Evolutionary conservation across 1,140 invertebrate genomes (phyloP).

Genomic region (Euura saliciscinereae): DNA sequence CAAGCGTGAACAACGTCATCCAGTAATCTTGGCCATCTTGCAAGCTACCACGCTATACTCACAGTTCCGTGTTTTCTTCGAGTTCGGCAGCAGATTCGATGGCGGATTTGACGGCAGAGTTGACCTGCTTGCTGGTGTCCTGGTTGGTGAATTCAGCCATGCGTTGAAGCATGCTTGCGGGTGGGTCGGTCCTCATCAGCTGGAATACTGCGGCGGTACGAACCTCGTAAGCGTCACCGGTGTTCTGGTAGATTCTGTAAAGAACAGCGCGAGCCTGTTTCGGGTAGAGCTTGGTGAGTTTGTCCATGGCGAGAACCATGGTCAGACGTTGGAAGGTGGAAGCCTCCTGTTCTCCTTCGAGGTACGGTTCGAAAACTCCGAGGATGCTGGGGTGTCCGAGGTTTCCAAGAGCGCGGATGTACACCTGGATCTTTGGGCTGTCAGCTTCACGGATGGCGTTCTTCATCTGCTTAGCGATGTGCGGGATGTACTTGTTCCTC

Average conservation of each 20-base stretch:
- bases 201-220: conserved; percentile 67
- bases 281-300: conserved; percentile 58
- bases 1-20: no score
- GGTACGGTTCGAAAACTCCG: conserved; percentile 67
- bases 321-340: conserved; percentile 66
- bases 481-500: conserved; percentile 64
- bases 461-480: conserved; percentile 60
- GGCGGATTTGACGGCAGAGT: conserved; percentile 64
- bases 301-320: conserved; percentile 65
- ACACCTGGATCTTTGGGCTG: conserved; percentile 63
- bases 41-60: conserved; percentile 35
- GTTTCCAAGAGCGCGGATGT: conserved; percentile 68
- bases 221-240: conserved; percentile 66
- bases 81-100: conserved; percentile 61
- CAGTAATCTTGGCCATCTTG: no score
- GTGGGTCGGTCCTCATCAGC: conserved; percentile 64
- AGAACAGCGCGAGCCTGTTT: conserved; percentile 61
- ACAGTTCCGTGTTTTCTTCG: conserved; percentile 38
- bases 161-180: conserved; percentile 66
- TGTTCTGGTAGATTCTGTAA: conserved; percentile 71
- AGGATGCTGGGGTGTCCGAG: conserved; percentile 66
- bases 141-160: conserved; percentile 72
- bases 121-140: conserved; percentile 68
- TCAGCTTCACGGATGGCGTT: conserved; percentile 60
- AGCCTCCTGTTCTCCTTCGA: conserved; percentile 64